phyloP scores from a whole-genome alignment of 1,140 invertebrate genomes.

The Solen grandis region DNA sequence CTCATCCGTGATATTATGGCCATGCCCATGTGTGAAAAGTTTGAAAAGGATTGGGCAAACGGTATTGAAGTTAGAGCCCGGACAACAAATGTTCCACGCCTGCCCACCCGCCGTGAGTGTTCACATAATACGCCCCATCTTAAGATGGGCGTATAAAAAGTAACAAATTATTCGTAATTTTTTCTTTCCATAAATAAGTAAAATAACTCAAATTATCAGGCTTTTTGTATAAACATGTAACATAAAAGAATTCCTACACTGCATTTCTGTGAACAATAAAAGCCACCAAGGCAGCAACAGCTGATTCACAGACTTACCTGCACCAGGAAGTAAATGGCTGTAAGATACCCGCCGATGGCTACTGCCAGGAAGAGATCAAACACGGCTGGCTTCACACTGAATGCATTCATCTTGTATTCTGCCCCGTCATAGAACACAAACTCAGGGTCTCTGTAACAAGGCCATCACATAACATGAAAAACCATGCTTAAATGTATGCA shows the following conservation, averaged over 20 bases:
- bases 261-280: constrained; percentile 86
- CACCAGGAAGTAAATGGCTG: constrained; percentile 90
- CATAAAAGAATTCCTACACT: constrained; percentile 95
- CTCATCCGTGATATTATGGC: no score
- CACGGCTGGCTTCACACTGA: constrained; percentile 97
- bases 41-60: no score
- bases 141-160: no score
- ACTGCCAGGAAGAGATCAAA: constrained; percentile 97
- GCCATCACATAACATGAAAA: constrained; percentile 39
- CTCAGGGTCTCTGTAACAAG: constrained; percentile 90
- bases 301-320: constrained; percentile 83
- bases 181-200: no score
- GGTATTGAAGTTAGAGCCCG: no score
- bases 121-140: no score
- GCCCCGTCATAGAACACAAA: constrained; percentile 94
- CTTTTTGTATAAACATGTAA: constrained; percentile 92
- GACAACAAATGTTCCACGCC: no score
- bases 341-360: constrained; percentile 91
- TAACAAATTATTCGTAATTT: no score
- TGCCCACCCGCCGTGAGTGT: no score
- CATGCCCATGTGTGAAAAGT: no score
- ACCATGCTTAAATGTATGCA: not conserved
- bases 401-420: constrained; percentile 90
- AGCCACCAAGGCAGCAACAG: no score
- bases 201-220: constrained; percentile 90